Conservation (phyloP, 30 jellyfish, hydroid and myxozoan species). For the Catostylus mosaicus region DNA sequence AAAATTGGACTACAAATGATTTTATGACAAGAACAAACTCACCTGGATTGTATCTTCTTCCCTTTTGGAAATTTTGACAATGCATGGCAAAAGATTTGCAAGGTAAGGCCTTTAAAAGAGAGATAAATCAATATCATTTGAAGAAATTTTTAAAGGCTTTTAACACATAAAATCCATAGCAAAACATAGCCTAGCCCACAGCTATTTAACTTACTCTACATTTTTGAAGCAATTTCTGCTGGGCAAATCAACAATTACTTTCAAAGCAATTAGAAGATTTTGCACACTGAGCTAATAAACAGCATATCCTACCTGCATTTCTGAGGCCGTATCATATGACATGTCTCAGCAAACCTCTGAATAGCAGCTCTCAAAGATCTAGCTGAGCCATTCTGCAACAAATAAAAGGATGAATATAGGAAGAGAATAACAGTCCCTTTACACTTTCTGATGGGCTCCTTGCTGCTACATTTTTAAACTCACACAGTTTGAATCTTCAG, state of each 20-base stretch:
- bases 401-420: background rate
- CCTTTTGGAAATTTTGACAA: slow-evolving; percentile 87
- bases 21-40: background rate
- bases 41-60: slow-evolving; percentile 88
- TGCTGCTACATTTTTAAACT: too few species aligned
- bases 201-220: background rate
- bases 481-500: too few species aligned
- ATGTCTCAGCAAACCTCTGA: slow-evolving; percentile 92
- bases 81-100: slow-evolving; percentile 89
- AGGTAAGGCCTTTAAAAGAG: slow-evolving; percentile 79
- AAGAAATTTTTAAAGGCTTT: background rate
- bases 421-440: too few species aligned
- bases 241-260: too few species aligned
- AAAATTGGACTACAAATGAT: too few species aligned
- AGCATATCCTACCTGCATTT: slow-evolving; percentile 79
- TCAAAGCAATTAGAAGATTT: too few species aligned
- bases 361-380: slow-evolving; percentile 88
- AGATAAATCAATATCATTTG: background rate
- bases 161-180: background rate
- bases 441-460: too few species aligned
- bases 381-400: slow-evolving; percentile 81
- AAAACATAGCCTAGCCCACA: slow-evolving; percentile 3
- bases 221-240: background rate
- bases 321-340: slow-evolving; percentile 88
- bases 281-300: background rate